Conservation (phyloP, 1,140 invertebrate species). For the Drosophila arawakana region DNA sequence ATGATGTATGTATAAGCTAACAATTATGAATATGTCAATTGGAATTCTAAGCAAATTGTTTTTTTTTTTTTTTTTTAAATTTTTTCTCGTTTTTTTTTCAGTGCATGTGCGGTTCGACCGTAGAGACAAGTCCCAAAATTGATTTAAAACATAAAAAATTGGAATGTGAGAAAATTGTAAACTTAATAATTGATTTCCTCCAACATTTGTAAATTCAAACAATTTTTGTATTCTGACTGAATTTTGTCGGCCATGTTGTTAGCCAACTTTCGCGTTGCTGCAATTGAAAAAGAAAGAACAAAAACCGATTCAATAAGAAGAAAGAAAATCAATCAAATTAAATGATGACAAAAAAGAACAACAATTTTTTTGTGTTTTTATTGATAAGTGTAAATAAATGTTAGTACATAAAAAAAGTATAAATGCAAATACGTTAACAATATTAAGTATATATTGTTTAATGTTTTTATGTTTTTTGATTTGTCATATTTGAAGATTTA, state of each 20-base stretch:
- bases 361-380: conserved; percentile 8
- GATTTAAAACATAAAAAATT: conserved; percentile 62
- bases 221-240: conserved; percentile 36
- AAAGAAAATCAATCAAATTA: conserved; percentile 22
- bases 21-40: conserved; percentile 69
- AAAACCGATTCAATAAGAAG: conserved; percentile 25
- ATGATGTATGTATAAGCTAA: conserved; percentile 62
- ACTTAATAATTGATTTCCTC: conserved; percentile 15
- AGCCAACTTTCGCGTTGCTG: conserved; percentile 67
- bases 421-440: conserved; percentile 32
- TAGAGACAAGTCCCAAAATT: conserved; percentile 76
- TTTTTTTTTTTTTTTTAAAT: conserved; percentile 18
- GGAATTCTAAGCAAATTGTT: conserved; percentile 30
- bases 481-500: conserved; percentile 22
- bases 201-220: conserved; percentile 55
- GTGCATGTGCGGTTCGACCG: conserved; percentile 71
- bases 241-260: conserved; percentile 61
- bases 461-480: conserved; percentile 7
- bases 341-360: conserved; percentile 12
- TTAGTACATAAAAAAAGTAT: conserved; percentile 16
- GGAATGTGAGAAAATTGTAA: conserved; percentile 8
- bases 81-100: conserved; percentile 35
- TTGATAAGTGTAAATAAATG: conserved; percentile 18
- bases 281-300: conserved; percentile 19
- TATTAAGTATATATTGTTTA: conserved; percentile 9